Percentiles rank a stretch among this genome's conserved stretches.
Conservation (phyloP, 2,797 vertebrate species). For the Acanthornis magna region DNA sequence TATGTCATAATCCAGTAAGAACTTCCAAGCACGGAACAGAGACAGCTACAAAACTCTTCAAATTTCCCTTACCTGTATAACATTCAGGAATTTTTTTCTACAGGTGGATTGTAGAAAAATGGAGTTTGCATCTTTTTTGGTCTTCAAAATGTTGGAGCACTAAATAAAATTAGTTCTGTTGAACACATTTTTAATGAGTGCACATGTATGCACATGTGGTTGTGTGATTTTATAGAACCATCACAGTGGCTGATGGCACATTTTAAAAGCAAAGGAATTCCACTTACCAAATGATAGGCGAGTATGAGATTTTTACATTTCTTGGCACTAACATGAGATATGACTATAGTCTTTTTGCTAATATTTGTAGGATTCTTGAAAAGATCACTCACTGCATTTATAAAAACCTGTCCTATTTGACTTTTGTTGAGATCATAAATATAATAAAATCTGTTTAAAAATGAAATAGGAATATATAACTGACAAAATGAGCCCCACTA, state of each 20-base stretch:
- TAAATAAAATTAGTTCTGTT: background rate
- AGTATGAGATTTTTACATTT: background rate
- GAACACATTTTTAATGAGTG: background rate
- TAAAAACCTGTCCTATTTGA: background rate
- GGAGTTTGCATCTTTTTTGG: background rate
- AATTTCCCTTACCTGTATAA: background rate
- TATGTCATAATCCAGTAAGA: background rate
- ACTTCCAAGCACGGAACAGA: background rate
- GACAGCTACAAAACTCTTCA: background rate
- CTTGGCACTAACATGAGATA: background rate
- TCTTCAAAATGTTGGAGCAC: background rate
- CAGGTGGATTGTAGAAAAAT: background rate
- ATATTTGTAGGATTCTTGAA: background rate
- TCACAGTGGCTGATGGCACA: background rate
- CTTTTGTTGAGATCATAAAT: background rate
- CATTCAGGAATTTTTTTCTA: background rate
- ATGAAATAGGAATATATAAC: background rate
- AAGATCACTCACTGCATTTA: background rate
- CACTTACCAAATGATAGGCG: background rate
- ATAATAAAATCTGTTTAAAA: background rate
- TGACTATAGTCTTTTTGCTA: background rate
- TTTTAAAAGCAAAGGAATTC: background rate
- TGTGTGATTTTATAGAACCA: background rate
- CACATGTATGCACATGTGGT: background rate
- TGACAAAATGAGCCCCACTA: background rate